Conservation (phyloP, 2,888 invertebrate genomes). For the Branchellion lobata region DNA sequence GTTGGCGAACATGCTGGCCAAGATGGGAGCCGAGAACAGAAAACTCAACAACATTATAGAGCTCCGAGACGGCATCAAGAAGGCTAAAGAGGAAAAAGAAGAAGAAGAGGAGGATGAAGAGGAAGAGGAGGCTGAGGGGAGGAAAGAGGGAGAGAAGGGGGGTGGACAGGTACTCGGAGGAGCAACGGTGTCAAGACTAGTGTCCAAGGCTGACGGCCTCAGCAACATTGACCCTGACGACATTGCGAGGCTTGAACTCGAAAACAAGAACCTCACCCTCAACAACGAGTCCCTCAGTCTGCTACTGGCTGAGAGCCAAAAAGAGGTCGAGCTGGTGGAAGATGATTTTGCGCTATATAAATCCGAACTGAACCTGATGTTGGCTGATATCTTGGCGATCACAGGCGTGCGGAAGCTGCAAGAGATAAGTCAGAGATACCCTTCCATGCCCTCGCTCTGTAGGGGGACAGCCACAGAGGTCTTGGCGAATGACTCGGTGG, state of each 20-base stretch:
- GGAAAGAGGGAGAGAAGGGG: neutral
- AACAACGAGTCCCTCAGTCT: constrained; percentile 12
- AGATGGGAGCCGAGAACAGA: constrained; percentile 45
- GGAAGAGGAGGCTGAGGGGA: no score
- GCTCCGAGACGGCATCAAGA: neutral
- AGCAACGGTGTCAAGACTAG: neutral
- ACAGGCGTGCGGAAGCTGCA: neutral
- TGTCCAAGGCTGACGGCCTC: neutral
- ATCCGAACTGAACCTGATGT: neutral
- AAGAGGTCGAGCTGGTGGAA: constrained; percentile 1
- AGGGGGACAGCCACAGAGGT: neutral
- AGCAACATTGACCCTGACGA: constrained; percentile 4
- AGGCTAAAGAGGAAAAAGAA: neutral
- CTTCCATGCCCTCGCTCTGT: neutral
- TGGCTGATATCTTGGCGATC: neutral
- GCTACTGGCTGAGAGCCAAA: constrained; percentile 19
- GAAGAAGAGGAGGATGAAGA: no score
- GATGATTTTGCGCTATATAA: neutral
- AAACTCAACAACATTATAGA: constrained; percentile 26
- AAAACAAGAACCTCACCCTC: constrained; percentile 6
- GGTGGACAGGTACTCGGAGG: neutral
- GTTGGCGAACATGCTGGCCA: constrained; percentile 45
- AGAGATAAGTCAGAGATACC: neutral
- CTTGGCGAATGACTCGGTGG: neutral
- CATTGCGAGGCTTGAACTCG: neutral